Evolutionary conservation across 2,113 vertebrate species (phyloP).

Genomic region (Coracopsis vasa): DNA sequence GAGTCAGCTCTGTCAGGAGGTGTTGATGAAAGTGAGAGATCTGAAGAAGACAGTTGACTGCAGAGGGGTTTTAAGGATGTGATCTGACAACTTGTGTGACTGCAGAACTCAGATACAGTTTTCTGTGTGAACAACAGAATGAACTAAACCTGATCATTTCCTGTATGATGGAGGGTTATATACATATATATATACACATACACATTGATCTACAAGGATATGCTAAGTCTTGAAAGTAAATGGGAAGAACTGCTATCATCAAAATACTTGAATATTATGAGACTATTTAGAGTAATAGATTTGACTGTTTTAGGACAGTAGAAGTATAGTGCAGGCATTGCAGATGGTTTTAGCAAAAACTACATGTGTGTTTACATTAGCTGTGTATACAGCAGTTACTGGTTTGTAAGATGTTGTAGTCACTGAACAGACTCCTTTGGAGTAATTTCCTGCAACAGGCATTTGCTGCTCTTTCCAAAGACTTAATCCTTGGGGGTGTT

Average conservation of each 20-base stretch:
- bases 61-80: not conserved
- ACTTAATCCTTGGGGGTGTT: not conserved
- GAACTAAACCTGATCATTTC: not conserved
- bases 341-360: not conserved
- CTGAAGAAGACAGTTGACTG: not conserved
- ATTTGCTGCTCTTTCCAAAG: slow-evolving; percentile 29
- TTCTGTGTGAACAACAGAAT: not conserved
- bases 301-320: not conserved
- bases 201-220: not conserved
- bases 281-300: not conserved
- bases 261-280: slow-evolving; percentile 7
- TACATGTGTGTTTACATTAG: slow-evolving; percentile 2
- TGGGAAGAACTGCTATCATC: not conserved
- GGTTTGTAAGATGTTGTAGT: not conserved
- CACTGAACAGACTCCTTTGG: not conserved
- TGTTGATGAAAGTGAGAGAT: not conserved
- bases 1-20: not conserved
- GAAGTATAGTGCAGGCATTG: not conserved
- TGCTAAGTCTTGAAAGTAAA: not conserved
- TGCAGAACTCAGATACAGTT: not conserved
- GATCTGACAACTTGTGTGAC: not conserved
- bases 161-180: not conserved
- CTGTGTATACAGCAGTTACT: not conserved
- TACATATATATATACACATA: not conserved
- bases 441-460: not conserved